Percentiles rank a stretch among this genome's conserved stretches.
Evolutionary conservation across 2,797 vertebrate genomes (phyloP).

Genomic region (Epinephelus awoara): DNA sequence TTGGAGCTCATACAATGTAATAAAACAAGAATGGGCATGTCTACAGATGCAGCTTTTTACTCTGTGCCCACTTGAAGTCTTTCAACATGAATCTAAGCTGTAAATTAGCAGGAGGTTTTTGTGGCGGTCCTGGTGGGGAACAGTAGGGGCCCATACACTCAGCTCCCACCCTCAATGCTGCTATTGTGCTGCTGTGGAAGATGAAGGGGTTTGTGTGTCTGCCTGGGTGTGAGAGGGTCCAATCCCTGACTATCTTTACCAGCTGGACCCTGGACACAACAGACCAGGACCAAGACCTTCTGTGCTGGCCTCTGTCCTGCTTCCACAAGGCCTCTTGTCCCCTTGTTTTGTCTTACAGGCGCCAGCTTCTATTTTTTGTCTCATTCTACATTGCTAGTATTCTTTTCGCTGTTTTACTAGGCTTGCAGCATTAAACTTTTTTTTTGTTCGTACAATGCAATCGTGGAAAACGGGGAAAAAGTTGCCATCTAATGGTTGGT

Average conservation of each 20-base stretch:
- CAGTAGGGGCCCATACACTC: constrained; percentile 62
- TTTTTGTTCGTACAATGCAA: too few species aligned
- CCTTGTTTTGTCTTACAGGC: constrained; percentile 31
- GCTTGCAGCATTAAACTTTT: too few species aligned
- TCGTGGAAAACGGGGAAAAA: too few species aligned
- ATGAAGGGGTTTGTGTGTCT: constrained; percentile 54
- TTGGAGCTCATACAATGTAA: background rate
- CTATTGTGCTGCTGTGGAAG: constrained; percentile 73
- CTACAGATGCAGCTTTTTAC: constrained; percentile 36
- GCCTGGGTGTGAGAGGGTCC: constrained; percentile 37
- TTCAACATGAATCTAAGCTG: constrained; percentile 45
- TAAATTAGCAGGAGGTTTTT: constrained; percentile 64
- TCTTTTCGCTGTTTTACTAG: too few species aligned
- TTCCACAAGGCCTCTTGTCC: constrained; percentile 10
- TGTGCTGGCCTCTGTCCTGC: constrained; percentile 39
- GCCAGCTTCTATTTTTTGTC: background rate
- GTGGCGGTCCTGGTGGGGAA: constrained; percentile 56
- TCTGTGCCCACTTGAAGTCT: constrained; percentile 37
- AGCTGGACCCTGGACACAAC: constrained; percentile 49
- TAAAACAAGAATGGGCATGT: constrained; percentile 18
- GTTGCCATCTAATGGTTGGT: too few species aligned
- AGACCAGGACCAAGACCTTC: constrained; percentile 47
- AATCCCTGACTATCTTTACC: constrained; percentile 57
- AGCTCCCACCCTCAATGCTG: constrained; percentile 76
- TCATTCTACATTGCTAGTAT: background rate